Percentiles rank a stretch among this genome's conserved stretches.
These are phyloP conservation scores for Coptotermes formosanus DNA, from an alignment of 1,140 invertebrate genomes.

Conservation along the genomic window DNA sequence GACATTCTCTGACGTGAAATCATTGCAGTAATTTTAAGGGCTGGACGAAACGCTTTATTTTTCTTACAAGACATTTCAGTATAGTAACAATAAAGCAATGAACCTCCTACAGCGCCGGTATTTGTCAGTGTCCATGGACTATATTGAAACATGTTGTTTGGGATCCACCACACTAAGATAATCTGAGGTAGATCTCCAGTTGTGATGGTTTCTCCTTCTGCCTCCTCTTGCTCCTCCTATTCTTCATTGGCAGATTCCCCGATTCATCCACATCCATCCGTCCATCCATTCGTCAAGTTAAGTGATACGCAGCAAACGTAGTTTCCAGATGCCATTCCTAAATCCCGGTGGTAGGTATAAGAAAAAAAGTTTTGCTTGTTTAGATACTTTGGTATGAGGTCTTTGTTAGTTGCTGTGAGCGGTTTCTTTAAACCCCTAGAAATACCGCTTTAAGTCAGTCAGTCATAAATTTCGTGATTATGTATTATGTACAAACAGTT, in stretches of 20 bases:
- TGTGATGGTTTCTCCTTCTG: background rate
- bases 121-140: background rate
- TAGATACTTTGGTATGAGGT: background rate
- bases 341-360: background rate
- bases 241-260: background rate
- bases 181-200: conserved; percentile 10
- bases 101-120: background rate
- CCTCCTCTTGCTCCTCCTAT: no score
- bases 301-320: background rate
- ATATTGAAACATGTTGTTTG: conserved; percentile 10
- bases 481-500: no score
- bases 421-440: no score
- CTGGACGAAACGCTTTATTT: background rate
- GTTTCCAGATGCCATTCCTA: background rate
- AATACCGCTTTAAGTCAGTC: background rate
- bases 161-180: background rate
- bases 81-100: background rate
- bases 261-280: background rate
- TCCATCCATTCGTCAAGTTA: conserved; percentile 2
- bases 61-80: background rate
- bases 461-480: no score
- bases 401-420: background rate
- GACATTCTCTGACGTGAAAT: background rate
- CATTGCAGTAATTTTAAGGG: conserved; percentile 15
- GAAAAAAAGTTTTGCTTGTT: background rate